A percentile compares a stretch with the other conserved stretches of the same genome.
Conservation (phyloP, 2,113 vertebrate species). For the Opisthocomus hoazin region DNA sequence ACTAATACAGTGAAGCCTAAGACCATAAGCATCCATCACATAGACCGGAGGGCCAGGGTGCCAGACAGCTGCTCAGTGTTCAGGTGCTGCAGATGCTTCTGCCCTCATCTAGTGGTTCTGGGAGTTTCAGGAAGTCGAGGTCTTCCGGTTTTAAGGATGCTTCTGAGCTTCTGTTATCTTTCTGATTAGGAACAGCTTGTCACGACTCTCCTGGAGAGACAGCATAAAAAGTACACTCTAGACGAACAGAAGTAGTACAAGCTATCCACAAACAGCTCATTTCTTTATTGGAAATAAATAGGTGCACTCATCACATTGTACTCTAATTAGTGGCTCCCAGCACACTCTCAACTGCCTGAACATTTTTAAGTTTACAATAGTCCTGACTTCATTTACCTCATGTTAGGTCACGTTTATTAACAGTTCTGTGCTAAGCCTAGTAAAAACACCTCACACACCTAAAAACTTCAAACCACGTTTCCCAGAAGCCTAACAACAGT, state of each 20-base stretch:
- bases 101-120: background rate
- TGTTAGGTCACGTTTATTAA: background rate
- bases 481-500: background rate
- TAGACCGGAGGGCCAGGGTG: background rate
- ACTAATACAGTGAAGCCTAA: background rate
- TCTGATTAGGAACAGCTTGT: conserved; percentile 87
- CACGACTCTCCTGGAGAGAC: conserved; percentile 78
- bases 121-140: background rate
- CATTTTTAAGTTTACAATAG: background rate
- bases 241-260: background rate
- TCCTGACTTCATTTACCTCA: background rate
- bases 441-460: background rate
- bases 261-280: background rate
- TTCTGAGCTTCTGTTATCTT: conserved; percentile 83
- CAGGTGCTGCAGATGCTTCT: background rate
- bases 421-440: background rate
- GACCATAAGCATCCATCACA: background rate
- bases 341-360: background rate
- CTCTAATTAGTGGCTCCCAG: background rate
- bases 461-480: background rate
- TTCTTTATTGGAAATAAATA: background rate
- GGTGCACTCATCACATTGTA: background rate
- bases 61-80: background rate
- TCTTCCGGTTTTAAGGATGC: background rate
- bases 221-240: background rate